Evolutionary conservation across 2,797 vertebrate genomes (phyloP).

Genomic region (Emydoidea blandingii): DNA sequence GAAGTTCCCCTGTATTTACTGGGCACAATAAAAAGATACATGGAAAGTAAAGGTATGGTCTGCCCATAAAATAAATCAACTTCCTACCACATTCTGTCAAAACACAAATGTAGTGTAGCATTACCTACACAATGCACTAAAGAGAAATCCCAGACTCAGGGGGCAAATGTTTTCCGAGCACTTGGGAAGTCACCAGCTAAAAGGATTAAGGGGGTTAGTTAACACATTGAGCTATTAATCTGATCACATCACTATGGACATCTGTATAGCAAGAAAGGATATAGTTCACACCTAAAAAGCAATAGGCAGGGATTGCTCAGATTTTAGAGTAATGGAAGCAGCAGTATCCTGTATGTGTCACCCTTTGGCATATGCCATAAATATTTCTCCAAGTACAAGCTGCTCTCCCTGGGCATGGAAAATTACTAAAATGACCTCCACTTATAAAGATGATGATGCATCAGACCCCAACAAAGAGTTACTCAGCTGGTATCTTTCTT

Average conservation of each 20-base stretch:
- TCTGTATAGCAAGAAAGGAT: constrained; percentile 17
- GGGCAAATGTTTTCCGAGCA: background rate
- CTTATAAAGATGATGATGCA: constrained; percentile 69
- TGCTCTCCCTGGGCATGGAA: constrained; percentile 57
- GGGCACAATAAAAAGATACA: background rate
- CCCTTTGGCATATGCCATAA: constrained; percentile 50
- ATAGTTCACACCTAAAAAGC: constrained; percentile 45
- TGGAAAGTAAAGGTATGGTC: background rate
- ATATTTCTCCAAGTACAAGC: constrained; percentile 53
- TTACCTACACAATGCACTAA: background rate
- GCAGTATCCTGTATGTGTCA: background rate
- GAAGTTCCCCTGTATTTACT: background rate
- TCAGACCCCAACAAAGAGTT: background rate
- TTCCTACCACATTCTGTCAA: background rate
- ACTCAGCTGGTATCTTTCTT: background rate
- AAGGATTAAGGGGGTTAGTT: background rate
- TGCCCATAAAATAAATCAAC: background rate
- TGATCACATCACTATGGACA: background rate
- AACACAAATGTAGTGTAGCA: background rate
- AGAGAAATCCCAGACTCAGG: background rate
- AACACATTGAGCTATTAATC: background rate
- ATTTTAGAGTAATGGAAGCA: constrained; percentile 46
- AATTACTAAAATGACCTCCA: constrained; percentile 63
- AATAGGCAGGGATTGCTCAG: constrained; percentile 52
- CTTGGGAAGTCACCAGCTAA: background rate